Evolutionary conservation across 2,797 vertebrate species (phyloP), one percentile per base, ranked within the genome.

Genomic region (Sebastiscus tertius): DNA sequence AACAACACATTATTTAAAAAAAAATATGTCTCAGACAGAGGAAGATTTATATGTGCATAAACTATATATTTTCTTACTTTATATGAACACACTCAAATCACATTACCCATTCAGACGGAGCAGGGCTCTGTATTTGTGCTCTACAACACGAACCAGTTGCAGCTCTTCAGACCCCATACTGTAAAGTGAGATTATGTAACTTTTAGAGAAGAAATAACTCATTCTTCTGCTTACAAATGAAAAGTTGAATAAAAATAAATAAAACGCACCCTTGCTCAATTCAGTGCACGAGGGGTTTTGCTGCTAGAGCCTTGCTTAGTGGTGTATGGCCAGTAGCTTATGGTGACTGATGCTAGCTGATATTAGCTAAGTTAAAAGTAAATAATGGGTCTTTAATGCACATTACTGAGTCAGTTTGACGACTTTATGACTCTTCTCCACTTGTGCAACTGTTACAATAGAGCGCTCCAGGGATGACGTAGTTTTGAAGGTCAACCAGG

Each of bases 51-150:
- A 31, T 20, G 4, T 61, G 11, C 18, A 8, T 6, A 22, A 34
- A n/a, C 16, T 22, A 26, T 3, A 12, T 2, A 29, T 33, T 16
- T 22, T 65, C 58, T 34, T 5, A 26, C 65, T 59, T 60, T 3
- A 10, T 8, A 63, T 31, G 33, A 68, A 63, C 59, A 18, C 4
- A 13, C 8, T 75, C 13, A 4, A 54, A 58, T 71, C 60, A 18
- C 46, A 46, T 18, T 6, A 11, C 4, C 16, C 27, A 46, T 49
- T 59, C 27, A 33, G 14, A 77, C 39, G 5, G 42, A 72, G 39
- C 20, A 5, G 29, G 20, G 29, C 49, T 55, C 10, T 52, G 2
- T 56, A 24, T 64, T 67, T 85, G 80, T 87, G 82, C 82, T 85
- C 33, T 63, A 24, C 11, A 72, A 70, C 12, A 46, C 8, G 12